phyloP scores from a whole-genome alignment of 2,888 invertebrate genomes.

The Neoaliturus tenellus region DNA sequence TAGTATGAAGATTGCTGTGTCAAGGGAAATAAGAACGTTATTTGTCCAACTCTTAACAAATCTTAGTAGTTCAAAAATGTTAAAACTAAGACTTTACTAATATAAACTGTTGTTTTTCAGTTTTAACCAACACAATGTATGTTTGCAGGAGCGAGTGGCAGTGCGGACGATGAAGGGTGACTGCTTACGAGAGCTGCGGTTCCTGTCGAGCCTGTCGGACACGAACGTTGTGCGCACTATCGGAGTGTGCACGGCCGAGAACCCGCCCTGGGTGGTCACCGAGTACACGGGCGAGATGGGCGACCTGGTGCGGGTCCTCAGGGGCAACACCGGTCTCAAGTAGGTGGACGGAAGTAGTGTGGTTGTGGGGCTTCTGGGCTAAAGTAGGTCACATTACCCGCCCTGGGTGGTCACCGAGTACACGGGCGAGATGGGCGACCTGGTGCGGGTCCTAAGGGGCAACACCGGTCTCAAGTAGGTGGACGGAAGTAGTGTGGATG shows the following conservation, averaged over 20 bases:
- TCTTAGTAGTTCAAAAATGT: too few relatives aligned
- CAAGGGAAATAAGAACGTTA: too few relatives aligned
- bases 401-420: conserved; percentile 84
- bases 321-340: conserved; percentile 65
- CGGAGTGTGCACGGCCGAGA: conserved; percentile 77
- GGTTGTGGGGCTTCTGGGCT: not conserved
- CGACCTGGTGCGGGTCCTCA: conserved; percentile 82
- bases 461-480: conserved; percentile 66
- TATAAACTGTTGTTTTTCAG: too few relatives aligned
- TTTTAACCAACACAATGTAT: too few relatives aligned
- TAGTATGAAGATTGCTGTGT: too few relatives aligned
- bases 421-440: conserved; percentile 82
- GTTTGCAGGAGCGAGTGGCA: conserved; percentile 73
- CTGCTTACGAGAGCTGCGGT: conserved; percentile 79
- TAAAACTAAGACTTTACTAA: too few relatives aligned
- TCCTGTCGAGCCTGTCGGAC: conserved; percentile 81
- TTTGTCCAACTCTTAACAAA: too few relatives aligned
- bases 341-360: conserved; percentile 56
- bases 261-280: conserved; percentile 81
- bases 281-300: conserved; percentile 84
- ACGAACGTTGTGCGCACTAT: conserved; percentile 81
- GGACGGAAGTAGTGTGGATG: too few relatives aligned
- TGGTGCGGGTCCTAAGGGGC: conserved; percentile 79
- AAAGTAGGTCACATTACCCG: too few relatives aligned
- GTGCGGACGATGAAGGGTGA: conserved; percentile 74